Base-by-base conservation (phyloP, 2,888 invertebrate genomes). In the Gisinianus flammeolus region DNA sequence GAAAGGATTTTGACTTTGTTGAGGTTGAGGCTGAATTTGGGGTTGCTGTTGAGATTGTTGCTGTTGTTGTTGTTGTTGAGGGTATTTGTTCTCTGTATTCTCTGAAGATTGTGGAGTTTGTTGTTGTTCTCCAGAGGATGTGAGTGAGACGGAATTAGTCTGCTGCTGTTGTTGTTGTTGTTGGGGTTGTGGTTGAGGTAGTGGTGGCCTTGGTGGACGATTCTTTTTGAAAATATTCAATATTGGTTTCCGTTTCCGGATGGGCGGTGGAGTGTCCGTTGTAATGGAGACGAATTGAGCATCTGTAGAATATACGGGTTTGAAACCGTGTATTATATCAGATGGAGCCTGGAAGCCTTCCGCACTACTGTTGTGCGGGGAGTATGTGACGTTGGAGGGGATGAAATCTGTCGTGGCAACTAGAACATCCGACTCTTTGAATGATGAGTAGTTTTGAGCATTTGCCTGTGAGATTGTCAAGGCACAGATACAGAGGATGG, bases 271-370 rank as follows among this genome's bases (percentile, higher is more conserved):
- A 0, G 66, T 62, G 31, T 79, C 78, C 0, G 83, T 83, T 0
- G 84, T 84, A 58, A 84, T 80, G n/a, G 81, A 81, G 16, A 84
- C 82, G 70, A 81, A 84, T 68, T 83, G 82, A 16, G 84, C 83
- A 73, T 84, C 84, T 66, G 81, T 82, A 56, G 81, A 78, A 26
- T 81, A 84, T 3, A 84, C 82, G 12, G 84, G 84, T 33, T 81
- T 81, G 44, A 83, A 83, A 12, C 83, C 83, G 56, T 83, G 79
- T n/a, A 83, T 79, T 24, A 83, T 78, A n/a, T 83, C 82, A 12
- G 79, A 77, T 19, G 83, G 81, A 10, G 79, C 77, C 12, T 80
- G 79, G 62, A 79, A 79, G 28, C 79, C 72, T 52, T 79, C 58
- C 24, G 78, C 62, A 74, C 73, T 33, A 70, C 56, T 71, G 26